Evolutionary conservation across 2,888 invertebrate species (phyloP).

Genomic region (Dusona sp.): DNA sequence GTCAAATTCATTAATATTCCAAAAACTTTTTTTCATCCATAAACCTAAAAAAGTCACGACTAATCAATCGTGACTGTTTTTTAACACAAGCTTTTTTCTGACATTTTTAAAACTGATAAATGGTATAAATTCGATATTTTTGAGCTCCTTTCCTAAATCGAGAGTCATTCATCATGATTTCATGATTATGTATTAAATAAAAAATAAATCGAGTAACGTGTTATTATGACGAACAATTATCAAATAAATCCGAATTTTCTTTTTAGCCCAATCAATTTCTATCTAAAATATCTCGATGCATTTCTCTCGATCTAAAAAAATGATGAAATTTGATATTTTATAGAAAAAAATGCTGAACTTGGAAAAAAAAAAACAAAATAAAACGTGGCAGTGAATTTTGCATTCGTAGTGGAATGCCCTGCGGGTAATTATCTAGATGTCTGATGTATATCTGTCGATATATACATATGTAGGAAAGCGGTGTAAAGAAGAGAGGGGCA

Average conservation of each 20-base stretch:
- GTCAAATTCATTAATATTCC: background rate
- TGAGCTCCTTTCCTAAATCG: background rate
- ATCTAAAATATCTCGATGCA: too few relatives aligned
- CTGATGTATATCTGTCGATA: background rate
- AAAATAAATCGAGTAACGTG: too few relatives aligned
- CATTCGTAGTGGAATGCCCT: background rate
- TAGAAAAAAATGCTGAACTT: background rate
- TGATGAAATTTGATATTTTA: too few relatives aligned
- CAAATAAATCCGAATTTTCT: too few relatives aligned
- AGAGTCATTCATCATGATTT: too few relatives aligned
- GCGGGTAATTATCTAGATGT: background rate
- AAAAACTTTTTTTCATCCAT: background rate
- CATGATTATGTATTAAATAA: too few relatives aligned
- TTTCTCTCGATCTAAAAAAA: too few relatives aligned
- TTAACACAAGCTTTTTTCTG: background rate
- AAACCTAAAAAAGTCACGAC: background rate
- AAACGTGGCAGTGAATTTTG: background rate
- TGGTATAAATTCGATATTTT: background rate
- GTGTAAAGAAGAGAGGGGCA: constrained; percentile 5
- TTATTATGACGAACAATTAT: too few relatives aligned
- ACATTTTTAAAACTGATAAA: too few relatives aligned
- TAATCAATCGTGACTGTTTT: background rate
- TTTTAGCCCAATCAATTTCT: too few relatives aligned
- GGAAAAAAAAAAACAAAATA: background rate
- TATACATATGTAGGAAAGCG: background rate